Base-by-base conservation (phyloP, 1,140 invertebrate genomes). In the Solen grandis region DNA sequence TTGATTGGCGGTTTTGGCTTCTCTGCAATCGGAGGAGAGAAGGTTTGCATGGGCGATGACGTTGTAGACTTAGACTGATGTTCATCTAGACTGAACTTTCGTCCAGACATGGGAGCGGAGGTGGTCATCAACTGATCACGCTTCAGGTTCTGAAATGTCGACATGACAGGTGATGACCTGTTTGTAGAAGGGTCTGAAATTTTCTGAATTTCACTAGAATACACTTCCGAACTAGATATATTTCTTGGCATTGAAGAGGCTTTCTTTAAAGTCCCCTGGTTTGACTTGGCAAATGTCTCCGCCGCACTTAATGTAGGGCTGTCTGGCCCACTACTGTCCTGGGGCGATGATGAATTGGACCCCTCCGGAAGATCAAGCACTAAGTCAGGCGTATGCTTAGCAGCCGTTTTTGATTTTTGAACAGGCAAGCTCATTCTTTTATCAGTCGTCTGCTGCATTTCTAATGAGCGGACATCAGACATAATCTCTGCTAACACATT, bases 181-280 rank as follows among this genome's bases (percentile, higher is more conserved):
- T 27, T 60, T 41, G 52, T 57, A 25, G 65, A 31, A 14, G 63
- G 41, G 55, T 60, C 60, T 25, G 41, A 55, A 50, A 25, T 38
- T 25, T 63, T 57, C 27, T 77, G 68, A 29, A 19, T 14, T 16
- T 73, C 60, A 2, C n/a, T 38, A n/a, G 59, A 16, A 16, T 63
- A 72, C 14, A 54, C 52, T 38, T 70, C 55, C 14, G 65, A 65
- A 29, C 54, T 57, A 33, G 85, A 62, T 38, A 87, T 73, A 82
- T 85, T 83, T 27, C 87, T 68, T 10, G 86, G 84, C 83, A 87
- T 84, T 5, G 84, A 86, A n/a, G 63, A 80, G 16, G 88, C 96
- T 86, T 97, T 97, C 89, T 96, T 96, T 57, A 97, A 91, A 0
- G 96, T 97, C 80, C 95, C 95, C 90, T 96, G 96, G 87, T 96